These are phyloP conservation scores for Liasis olivaceus DNA, from an alignment of 2,797 vertebrate genomes.

Conservation along the genomic window DNA sequence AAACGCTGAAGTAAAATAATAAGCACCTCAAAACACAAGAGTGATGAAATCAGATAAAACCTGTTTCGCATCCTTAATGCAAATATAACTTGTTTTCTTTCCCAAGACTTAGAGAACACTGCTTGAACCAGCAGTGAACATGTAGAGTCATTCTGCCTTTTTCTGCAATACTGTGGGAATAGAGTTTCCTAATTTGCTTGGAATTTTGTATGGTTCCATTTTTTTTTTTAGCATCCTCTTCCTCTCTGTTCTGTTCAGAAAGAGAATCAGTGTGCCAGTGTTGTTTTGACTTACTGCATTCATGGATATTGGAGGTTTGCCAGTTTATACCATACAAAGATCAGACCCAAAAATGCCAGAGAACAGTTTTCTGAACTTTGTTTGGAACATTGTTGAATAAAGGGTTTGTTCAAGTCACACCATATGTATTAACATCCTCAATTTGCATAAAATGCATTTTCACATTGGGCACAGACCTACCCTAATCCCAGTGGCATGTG, in stretches of 20 bases:
- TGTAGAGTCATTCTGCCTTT: background rate
- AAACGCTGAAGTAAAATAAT: background rate
- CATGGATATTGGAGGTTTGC: background rate
- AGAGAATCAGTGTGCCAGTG: background rate
- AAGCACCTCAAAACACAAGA: background rate
- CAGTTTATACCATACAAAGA: background rate
- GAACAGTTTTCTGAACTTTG: background rate
- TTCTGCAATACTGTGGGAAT: background rate
- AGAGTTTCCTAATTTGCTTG: background rate
- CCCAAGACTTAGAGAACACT: background rate
- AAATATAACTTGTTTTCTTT: background rate
- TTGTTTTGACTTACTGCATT: background rate
- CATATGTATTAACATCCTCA: background rate
- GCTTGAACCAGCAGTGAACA: background rate
- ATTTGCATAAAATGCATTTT: conserved; percentile 23
- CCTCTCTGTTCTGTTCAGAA: background rate
- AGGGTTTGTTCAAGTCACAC: conserved; percentile 32
- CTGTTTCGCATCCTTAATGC: background rate
- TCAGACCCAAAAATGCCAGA: background rate
- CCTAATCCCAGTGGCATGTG: background rate
- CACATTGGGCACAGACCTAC: conserved; percentile 2
- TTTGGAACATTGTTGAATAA: background rate
- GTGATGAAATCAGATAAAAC: background rate
- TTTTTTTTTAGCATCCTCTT: background rate
- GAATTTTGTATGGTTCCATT: background rate